phyloP scores from a whole-genome alignment of 1,140 invertebrate species.

The Saccostrea cuccullata region DNA sequence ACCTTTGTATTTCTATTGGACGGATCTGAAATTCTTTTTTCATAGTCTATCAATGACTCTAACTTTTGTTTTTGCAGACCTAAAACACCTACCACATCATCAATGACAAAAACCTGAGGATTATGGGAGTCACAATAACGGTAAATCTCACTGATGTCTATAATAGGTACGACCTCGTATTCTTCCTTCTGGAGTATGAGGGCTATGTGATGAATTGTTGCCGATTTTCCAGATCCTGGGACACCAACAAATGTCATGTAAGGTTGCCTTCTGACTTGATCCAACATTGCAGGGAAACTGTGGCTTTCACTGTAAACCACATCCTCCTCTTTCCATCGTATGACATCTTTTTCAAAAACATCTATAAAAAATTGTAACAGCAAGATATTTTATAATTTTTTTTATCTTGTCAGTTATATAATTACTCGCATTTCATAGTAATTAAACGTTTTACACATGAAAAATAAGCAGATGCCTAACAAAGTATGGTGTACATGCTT shows the following conservation, averaged over 20 bases:
- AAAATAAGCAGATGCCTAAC: too few relatives aligned
- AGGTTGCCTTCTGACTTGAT: background rate
- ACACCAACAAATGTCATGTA: background rate
- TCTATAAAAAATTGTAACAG: background rate
- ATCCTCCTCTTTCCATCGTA: background rate
- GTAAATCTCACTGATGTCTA: background rate
- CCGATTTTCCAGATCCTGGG: background rate
- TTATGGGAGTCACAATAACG: background rate
- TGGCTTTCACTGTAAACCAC: background rate
- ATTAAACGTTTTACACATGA: too few relatives aligned
- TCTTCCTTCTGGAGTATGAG: background rate
- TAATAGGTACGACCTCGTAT: background rate
- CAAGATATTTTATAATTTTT: too few relatives aligned
- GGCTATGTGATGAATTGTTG: background rate
- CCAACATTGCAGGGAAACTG: background rate
- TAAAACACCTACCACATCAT: conserved; percentile 9
- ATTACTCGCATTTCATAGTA: too few relatives aligned
- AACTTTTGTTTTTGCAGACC: background rate
- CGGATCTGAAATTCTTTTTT: background rate
- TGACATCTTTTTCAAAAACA: background rate
- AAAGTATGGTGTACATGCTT: too few relatives aligned
- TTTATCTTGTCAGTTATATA: too few relatives aligned
- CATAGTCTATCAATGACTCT: background rate
- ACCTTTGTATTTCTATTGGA: background rate
- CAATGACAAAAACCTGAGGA: conserved; percentile 10